Conservation (phyloP, 2,888 invertebrate species). For the Heliconius ismenius region DNA sequence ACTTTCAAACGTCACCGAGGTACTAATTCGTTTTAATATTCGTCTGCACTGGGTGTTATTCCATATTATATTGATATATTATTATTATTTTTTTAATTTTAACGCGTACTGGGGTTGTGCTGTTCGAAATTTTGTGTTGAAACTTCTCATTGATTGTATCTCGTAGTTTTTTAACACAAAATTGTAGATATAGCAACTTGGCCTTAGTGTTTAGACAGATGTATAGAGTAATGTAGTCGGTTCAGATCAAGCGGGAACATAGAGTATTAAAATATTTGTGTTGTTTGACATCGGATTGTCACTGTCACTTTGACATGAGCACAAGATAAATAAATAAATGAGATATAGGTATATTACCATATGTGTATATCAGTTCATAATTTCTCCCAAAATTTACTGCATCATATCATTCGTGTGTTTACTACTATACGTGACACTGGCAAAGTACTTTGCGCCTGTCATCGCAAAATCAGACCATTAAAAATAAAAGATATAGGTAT, state of each 20-base stretch:
- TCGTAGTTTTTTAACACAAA: slow-evolving; percentile 67
- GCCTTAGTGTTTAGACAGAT: slow-evolving; percentile 75
- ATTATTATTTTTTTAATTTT: slow-evolving; percentile 47
- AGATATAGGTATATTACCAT: too few species aligned
- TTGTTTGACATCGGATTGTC: slow-evolving; percentile 49
- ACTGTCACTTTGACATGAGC: slow-evolving; percentile 20
- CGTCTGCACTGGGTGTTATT: slow-evolving; percentile 75
- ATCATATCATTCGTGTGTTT: too few species aligned
- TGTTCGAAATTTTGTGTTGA: slow-evolving; percentile 74
- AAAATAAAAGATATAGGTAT: too few species aligned
- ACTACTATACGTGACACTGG: too few species aligned
- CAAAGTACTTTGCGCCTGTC: too few species aligned
- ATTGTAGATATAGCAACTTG: slow-evolving; percentile 77
- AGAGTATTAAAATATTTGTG: slow-evolving; percentile 69
- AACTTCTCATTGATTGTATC: slow-evolving; percentile 43
- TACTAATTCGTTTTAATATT: slow-evolving; percentile 64
- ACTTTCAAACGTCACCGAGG: slow-evolving; percentile 65
- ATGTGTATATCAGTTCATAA: too few species aligned
- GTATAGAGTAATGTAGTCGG: slow-evolving; percentile 60
- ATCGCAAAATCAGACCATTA: too few species aligned
- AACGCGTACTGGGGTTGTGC: slow-evolving; percentile 65
- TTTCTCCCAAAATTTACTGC: too few species aligned
- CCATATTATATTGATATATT: slow-evolving; percentile 60
- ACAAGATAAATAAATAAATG: slow-evolving; percentile 2
- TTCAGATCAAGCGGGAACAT: slow-evolving; percentile 66